phyloP scores from a whole-genome alignment of 2,113 vertebrate species.

The Onychostoma macrolepis region DNA sequence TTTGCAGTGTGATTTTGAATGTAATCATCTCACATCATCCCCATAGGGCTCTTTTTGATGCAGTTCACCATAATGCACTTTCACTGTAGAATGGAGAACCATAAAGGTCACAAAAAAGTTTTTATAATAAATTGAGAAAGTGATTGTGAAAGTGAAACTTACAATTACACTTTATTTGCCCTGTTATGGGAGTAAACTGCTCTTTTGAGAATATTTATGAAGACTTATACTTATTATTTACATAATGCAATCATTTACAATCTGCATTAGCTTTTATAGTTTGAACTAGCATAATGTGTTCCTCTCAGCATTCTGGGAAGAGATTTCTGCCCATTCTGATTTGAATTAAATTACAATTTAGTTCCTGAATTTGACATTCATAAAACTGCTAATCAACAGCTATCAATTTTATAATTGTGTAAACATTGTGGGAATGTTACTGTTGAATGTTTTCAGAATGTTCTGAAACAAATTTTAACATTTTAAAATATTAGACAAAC shows the following conservation, averaged over 20 bases:
- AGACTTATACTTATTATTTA: too few relatives aligned
- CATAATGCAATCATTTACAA: too few relatives aligned
- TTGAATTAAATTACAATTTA: background rate
- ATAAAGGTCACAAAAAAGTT: background rate
- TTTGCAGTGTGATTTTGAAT: slow-evolving; percentile 21
- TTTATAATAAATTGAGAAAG: background rate
- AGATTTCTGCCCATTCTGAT: background rate
- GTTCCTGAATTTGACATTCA: background rate
- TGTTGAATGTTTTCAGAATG: background rate
- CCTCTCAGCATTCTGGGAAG: too few relatives aligned
- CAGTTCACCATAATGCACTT: slow-evolving; percentile 10
- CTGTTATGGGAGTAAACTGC: background rate
- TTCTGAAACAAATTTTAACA: background rate
- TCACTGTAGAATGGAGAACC: background rate
- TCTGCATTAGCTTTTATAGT: background rate
- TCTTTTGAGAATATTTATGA: background rate
- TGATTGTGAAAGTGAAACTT: background rate
- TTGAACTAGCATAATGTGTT: too few relatives aligned
- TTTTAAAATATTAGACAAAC: too few relatives aligned
- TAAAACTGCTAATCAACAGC: background rate
- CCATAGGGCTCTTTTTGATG: slow-evolving; percentile 5
- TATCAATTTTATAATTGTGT: background rate
- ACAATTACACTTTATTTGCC: background rate
- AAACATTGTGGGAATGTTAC: background rate
- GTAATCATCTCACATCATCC: slow-evolving; percentile 27